Conservation (phyloP, 2,888 invertebrate species). For the Drosophila anomalipes region DNA sequence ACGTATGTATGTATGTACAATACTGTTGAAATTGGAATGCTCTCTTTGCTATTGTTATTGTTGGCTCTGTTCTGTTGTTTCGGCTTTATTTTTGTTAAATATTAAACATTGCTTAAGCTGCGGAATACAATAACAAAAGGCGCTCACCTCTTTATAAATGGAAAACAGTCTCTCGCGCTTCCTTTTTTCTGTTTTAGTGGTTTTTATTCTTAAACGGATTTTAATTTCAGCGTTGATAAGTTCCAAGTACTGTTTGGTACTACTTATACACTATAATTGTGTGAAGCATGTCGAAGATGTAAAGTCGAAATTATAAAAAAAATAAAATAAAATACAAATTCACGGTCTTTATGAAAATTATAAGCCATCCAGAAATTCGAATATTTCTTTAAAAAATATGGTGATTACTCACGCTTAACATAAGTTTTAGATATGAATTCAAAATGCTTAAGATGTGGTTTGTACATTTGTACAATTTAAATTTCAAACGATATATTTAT, state of each 20-base stretch:
- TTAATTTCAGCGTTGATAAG: constrained; percentile 52
- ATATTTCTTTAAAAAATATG: not conserved
- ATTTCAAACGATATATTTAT: no score
- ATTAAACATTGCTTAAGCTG: constrained; percentile 73
- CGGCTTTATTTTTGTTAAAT: constrained; percentile 72
- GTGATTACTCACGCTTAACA: no score
- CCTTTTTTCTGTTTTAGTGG: constrained; percentile 28
- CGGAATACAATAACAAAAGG: constrained; percentile 67
- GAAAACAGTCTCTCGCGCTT: constrained; percentile 27
- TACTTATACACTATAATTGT: constrained; percentile 20
- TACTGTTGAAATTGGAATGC: constrained; percentile 42
- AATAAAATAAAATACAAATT: not conserved
- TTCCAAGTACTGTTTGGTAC: constrained; percentile 16
- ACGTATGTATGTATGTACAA: not conserved
- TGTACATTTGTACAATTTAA: not conserved
- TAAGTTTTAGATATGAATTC: no score
- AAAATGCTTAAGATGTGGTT: not conserved
- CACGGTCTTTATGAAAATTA: not conserved
- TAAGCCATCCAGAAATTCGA: not conserved
- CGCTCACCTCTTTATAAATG: constrained; percentile 31
- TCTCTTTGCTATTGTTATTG: constrained; percentile 27
- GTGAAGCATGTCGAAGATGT: not conserved
- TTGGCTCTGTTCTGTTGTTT: constrained; percentile 33
- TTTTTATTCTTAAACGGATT: constrained; percentile 50
- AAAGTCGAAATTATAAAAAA: not conserved